These are phyloP conservation scores for Lingula anatina DNA, from an alignment of 2,888 invertebrate genomes.

Conservation along the genomic window DNA sequence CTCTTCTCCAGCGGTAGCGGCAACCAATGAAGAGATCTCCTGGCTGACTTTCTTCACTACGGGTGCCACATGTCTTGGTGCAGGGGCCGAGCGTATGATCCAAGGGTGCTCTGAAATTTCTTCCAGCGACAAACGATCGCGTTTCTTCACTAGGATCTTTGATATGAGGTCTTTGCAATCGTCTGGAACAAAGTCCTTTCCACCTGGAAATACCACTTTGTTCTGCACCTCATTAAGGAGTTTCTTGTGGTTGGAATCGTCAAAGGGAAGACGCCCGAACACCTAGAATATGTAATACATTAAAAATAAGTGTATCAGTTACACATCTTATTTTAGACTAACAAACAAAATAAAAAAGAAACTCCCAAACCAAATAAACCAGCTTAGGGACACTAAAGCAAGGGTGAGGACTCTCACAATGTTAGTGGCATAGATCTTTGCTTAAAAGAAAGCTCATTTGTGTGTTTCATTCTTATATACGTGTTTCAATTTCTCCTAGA, in stretches of 20 bases:
- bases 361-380: neutral
- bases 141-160: constrained; percentile 20
- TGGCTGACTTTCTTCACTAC: too few species aligned
- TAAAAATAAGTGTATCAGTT: neutral
- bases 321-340: too few species aligned
- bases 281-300: constrained; percentile 18
- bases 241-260: constrained; percentile 57
- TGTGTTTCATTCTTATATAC: too few species aligned
- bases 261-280: constrained; percentile 73
- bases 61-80: too few species aligned
- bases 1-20: too few species aligned
- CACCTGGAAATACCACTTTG: constrained; percentile 26
- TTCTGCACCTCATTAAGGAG: constrained; percentile 33
- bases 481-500: too few species aligned
- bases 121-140: constrained; percentile 18
- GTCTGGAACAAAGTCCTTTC: constrained; percentile 18
- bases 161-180: constrained; percentile 21
- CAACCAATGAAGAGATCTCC: too few species aligned
- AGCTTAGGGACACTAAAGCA: too few species aligned
- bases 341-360: neutral
- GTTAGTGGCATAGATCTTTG: too few species aligned
- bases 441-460: too few species aligned
- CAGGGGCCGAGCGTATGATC: constrained; percentile 13
- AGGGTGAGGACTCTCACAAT: too few species aligned
- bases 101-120: constrained; percentile 22